Evolutionary conservation across 2,888 invertebrate species (phyloP), one percentile per base, ranked within the genome.

Genomic region (Chydorus sphaericus): DNA sequence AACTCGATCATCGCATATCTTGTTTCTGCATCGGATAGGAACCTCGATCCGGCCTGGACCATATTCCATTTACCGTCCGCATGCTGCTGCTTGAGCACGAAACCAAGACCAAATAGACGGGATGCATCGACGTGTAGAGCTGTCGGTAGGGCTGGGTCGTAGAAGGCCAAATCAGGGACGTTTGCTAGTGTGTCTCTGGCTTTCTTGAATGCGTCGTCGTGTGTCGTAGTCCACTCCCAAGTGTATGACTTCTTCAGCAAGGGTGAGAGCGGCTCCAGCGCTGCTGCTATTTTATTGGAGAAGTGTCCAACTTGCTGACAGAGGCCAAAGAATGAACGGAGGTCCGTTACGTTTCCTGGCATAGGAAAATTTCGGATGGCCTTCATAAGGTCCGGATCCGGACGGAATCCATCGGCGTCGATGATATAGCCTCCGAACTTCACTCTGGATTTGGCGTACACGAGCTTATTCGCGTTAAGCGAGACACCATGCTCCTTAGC

Each of bases 91-190:
- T 48, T 53, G 1, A 57, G 18, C 4, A 26, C 44, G 39, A 50
- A 57, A 4, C 58, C 57, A 11, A 58, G 31, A 3, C 56, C 58
- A 33, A 28, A 33, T 3, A 56, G 52, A 1, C 53, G 11, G 1
- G 58, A 37, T 6, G 57, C 54, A 26, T 58, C 54, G 6, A 54
- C 49, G 16, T 57, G 53, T 30, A 58, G 30, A 7, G 33, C 28
- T 2, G 57, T 57, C 2, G 49, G 50, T 1, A 16, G 16, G n/a
- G 37, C 11, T 3, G 54, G 54, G 37, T 57, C 57, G n/a, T 39
- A 57, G 48, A 18, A 49, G 1, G 26, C 33, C 6, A 58, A 38
- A 7, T 48, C 53, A n/a, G 48, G 11, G 6, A 20, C 10, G 3
- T 16, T 11, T 18, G 49, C 16, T 16, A 49, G 49, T 10, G 10